Conservation (phyloP, 2,797 vertebrate genomes). For the Falco peregrinus region DNA sequence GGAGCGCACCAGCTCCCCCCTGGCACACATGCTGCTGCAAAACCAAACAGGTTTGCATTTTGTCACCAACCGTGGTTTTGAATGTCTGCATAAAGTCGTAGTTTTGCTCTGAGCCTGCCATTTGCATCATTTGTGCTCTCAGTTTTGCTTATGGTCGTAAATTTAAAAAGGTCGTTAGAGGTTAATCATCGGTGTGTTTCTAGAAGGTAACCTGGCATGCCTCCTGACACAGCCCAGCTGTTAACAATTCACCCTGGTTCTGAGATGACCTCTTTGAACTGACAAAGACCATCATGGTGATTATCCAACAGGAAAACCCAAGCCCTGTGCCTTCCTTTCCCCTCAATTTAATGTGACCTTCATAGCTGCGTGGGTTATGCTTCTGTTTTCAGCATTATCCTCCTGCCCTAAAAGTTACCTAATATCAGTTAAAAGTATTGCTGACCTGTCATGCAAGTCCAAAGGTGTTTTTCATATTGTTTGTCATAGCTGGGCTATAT, state of each 20-base stretch:
- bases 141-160: background rate
- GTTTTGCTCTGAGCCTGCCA: background rate
- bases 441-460: background rate
- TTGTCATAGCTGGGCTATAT: background rate
- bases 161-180: background rate
- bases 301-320: background rate
- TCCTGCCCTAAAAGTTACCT: background rate
- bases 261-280: background rate
- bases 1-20: background rate
- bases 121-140: background rate
- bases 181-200: background rate
- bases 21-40: accelerated
- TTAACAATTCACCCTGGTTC: background rate
- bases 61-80: background rate
- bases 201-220: background rate
- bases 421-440: background rate
- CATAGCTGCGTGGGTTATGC: background rate
- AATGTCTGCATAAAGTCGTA: background rate
- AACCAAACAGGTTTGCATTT: background rate
- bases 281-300: background rate
- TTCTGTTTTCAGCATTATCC: background rate
- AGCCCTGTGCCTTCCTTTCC: background rate
- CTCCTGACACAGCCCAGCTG: background rate
- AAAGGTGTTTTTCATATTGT: background rate
- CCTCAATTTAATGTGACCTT: background rate